Evolutionary conservation across 1,140 invertebrate species (phyloP), one percentile per base, ranked within the genome.

Genomic region (Conus betulinus): DNA sequence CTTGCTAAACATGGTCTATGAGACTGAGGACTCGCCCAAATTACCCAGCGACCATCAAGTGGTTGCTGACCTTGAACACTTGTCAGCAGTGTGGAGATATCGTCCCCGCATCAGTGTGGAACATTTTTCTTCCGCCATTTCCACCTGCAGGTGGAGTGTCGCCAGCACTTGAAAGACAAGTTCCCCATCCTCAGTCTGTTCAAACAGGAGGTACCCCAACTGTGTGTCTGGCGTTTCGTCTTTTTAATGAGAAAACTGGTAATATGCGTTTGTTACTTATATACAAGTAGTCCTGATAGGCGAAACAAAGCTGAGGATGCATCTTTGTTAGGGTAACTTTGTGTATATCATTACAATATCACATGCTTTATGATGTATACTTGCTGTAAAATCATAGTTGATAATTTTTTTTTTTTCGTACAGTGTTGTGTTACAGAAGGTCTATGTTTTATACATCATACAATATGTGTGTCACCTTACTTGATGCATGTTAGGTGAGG

Each of bases 11-110:
- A 55, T 85, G 51, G 57, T 88, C 52, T 67, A 88, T 63, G 83
- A 88, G 51, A 25, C 74, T 3, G 53, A 74, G 20, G n/a, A 55
- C 15, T 10, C 27, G 51, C n/a, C 51, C 27, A 27, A 71, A 15
- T 52, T 20, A 84, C 52, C 17, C 27, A 60, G 27, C 5, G 60
- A 67, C 53, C 15, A 39, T 39, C 39, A 27, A 1, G 51, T n/a
- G 17, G 11, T 78, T 17, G n/a, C 63, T 17, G 13, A 53, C 11
- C 76, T 89, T 71, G 51, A 87, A 17, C 63, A 84, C 11, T 51
- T 55, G n/a, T 39, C 88, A 27, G 81, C 81, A 25, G 88, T 88
- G 25, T 89, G 88, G 88, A 17, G 84, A 15, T 89, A 89, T 55
- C 57, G 84, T 17, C 53, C 67, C 20, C 82, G 84, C 25, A 85